Conservation (phyloP, 2,113 vertebrate genomes). For the Neodon shergylaensis region DNA sequence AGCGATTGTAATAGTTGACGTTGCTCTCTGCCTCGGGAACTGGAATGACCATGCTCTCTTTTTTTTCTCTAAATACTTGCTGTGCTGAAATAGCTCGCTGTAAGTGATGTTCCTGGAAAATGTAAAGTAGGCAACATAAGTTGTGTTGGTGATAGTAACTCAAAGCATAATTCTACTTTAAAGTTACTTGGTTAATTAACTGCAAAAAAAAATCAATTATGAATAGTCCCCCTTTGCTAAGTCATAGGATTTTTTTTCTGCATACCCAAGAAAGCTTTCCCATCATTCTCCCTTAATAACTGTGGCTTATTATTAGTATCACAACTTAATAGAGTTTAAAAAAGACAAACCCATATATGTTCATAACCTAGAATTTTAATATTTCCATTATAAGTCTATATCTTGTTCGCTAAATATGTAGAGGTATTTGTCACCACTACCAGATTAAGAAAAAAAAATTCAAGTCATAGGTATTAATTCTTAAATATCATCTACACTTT, state of each 20-base stretch:
- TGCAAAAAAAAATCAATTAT: slow-evolving; percentile 4
- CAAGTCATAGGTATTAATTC: slow-evolving; percentile 17
- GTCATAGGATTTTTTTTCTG: neutral
- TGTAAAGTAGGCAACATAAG: slow-evolving; percentile 64
- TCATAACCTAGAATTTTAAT: slow-evolving; percentile 51
- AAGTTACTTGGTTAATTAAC: slow-evolving; percentile 44
- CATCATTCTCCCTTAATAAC: neutral
- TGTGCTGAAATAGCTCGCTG: slow-evolving; percentile 96
- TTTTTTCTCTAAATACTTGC: slow-evolving; percentile 96
- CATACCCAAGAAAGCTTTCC: slow-evolving; percentile 33
- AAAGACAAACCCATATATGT: neutral
- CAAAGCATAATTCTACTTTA: slow-evolving; percentile 53
- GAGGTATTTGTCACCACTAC: neutral
- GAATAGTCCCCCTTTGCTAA: neutral
- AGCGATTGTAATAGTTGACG: slow-evolving; percentile 94
- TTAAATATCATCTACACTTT: slow-evolving; percentile 38
- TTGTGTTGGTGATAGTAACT: slow-evolving; percentile 59
- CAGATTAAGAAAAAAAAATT: slow-evolving; percentile 33
- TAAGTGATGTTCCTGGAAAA: slow-evolving; percentile 95
- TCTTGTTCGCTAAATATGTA: slow-evolving; percentile 32
- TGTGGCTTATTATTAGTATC: neutral
- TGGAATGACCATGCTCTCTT: slow-evolving; percentile 97
- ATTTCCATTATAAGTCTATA: neutral
- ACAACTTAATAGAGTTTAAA: neutral
- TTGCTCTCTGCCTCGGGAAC: slow-evolving; percentile 95